Conservation (phyloP, 1,140 invertebrate genomes). For the Stenopsyche tienmushanensis region DNA sequence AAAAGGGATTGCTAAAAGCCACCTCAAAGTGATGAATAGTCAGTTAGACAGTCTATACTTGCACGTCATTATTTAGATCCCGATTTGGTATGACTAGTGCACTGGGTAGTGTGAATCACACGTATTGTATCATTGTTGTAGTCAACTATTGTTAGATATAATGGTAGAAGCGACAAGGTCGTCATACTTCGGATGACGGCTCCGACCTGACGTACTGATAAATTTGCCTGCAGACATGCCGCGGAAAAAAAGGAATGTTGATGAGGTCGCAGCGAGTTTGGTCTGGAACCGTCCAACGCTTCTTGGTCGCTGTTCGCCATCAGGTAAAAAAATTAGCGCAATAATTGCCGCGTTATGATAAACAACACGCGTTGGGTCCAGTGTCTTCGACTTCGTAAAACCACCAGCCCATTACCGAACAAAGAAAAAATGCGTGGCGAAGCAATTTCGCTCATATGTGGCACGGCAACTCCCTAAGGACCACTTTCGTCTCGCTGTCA, state of each 20-base stretch:
- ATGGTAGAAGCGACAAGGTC: not conserved
- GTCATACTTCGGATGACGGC: not conserved
- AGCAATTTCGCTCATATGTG: not conserved
- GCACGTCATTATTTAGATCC: too few relatives aligned
- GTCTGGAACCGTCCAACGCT: not conserved
- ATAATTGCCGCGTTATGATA: not conserved
- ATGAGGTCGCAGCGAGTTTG: not conserved
- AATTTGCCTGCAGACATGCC: not conserved
- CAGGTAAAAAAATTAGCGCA: not conserved
- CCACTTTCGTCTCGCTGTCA: not conserved
- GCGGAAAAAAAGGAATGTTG: slow-evolving; percentile 3
- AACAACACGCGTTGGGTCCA: not conserved
- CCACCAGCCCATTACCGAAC: not conserved
- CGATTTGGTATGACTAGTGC: too few relatives aligned
- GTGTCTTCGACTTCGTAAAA: not conserved
- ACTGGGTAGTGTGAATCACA: not conserved
- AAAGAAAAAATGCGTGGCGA: not conserved
- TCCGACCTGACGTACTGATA: too few relatives aligned
- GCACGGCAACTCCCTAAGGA: not conserved
- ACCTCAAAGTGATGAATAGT: too few relatives aligned
- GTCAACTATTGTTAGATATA: not conserved
- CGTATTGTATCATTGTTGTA: not conserved
- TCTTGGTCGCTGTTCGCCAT: not conserved
- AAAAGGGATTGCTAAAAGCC: too few relatives aligned
- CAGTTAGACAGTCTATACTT: too few relatives aligned